Conservation (phyloP, 1,140 invertebrate species). For the Xylocopa sonorina region DNA sequence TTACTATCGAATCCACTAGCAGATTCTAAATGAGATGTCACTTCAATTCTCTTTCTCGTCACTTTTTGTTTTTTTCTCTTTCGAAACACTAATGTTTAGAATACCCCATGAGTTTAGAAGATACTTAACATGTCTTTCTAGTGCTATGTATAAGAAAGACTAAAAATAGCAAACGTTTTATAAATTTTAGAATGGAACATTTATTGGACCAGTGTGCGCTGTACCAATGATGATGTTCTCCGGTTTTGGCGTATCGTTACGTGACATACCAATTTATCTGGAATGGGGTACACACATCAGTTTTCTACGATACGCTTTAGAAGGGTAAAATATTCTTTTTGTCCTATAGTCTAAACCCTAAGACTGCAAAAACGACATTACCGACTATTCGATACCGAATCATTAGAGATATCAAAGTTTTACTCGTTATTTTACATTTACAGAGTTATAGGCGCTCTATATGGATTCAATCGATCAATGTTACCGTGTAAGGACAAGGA, state of each 20-base stretch:
- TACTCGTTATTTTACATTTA: slow-evolving; percentile 6
- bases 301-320: slow-evolving; percentile 93
- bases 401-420: background rate
- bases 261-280: slow-evolving; percentile 90
- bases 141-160: background rate
- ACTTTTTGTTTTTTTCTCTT: too few relatives aligned
- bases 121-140: background rate
- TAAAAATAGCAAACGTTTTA: background rate
- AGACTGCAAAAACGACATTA: background rate
- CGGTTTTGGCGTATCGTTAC: slow-evolving; percentile 89
- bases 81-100: background rate
- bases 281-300: slow-evolving; percentile 94
- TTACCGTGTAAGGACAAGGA: slow-evolving; percentile 83
- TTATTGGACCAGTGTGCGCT: slow-evolving; percentile 89
- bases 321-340: slow-evolving; percentile 83
- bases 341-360: background rate
- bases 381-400: too few relatives aligned
- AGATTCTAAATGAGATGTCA: too few relatives aligned
- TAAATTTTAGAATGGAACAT: slow-evolving; percentile 88
- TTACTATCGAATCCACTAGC: too few relatives aligned
- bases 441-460: slow-evolving; percentile 88
- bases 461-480: slow-evolving; percentile 87
- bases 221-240: slow-evolving; percentile 95
- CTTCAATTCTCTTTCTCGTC: too few relatives aligned
- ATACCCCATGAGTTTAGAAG: too few relatives aligned